These are phyloP conservation scores for Microctonus brassicae DNA, from an alignment of 2,888 invertebrate species.

Conservation along the genomic window DNA sequence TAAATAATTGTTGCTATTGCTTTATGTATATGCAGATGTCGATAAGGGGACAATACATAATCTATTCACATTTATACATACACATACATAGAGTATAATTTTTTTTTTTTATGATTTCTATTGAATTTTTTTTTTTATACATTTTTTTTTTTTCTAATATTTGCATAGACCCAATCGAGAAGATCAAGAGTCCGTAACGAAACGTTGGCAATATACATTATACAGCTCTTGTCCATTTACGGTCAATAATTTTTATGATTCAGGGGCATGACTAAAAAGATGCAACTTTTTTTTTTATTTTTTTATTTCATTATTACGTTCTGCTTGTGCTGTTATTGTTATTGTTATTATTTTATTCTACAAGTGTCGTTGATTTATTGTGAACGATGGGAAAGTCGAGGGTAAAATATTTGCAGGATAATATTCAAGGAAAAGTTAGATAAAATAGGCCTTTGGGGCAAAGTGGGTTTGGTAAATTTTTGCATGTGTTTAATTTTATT, in stretches of 20 bases:
- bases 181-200: constrained; percentile 62
- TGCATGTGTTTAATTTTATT: too few relatives aligned
- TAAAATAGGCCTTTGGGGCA: background rate
- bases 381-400: background rate
- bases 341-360: background rate
- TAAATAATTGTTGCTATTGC: background rate
- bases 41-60: constrained; percentile 38
- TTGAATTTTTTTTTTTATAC: constrained; percentile 43
- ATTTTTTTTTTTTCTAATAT: constrained; percentile 62
- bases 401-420: background rate
- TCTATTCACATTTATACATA: background rate
- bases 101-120: background rate
- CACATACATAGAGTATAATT: background rate
- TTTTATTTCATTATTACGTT: background rate
- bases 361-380: background rate
- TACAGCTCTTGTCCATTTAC: constrained; percentile 37
- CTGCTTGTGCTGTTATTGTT: background rate
- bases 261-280: constrained; percentile 15
- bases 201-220: constrained; percentile 51
- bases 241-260: constrained; percentile 42
- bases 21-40: constrained; percentile 57
- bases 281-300: constrained; percentile 17
- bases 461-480: too few relatives aligned
- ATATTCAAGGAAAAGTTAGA: background rate
- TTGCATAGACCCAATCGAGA: constrained; percentile 59